Evolutionary conservation across 2,888 invertebrate species (phyloP), one percentile per base, ranked within the genome.

Genomic region (Bombylius discolor): DNA sequence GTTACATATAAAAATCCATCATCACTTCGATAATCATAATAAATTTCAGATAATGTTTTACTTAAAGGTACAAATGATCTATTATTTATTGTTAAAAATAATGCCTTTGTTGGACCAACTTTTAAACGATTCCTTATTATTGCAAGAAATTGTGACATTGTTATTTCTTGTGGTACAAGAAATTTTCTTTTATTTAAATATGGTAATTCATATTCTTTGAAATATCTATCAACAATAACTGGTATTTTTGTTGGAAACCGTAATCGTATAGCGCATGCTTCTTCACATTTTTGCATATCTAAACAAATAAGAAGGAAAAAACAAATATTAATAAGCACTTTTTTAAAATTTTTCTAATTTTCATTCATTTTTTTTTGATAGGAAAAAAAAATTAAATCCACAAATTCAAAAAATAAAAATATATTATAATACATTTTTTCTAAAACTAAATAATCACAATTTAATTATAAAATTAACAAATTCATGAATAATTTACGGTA

Each of bases 1-100:
- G 89, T 89, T 65, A 92, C 82, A 70, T 92, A 91, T 0, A 93
- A 79, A 68, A 90, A 93, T 0, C 93, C 93, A 69, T 92, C 92
- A 39, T 83, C 83, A 62, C 87, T 87, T 50, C 82, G 81, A 64
- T 87, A 81, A 59, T 83, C 81, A 45, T 81, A 79, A 72, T 92
- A 90, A 0, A 90, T 82, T 71, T 93, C 89, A 0, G 85, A 82
- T 75, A 93, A 79, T 0, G 90, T 88, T 62, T 85, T 78, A 33
- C 89, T 87, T 75, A 90, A 81, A 62, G 87, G 87, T 23, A 87
- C 79, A 79, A 92, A 83, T 54, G 87, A 87, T 66, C 83, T 81
- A 72, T 91, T 87, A 75, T 88, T 88, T 47, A 92, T 83, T 64
- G 92, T 78, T 61, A 93, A 76, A 69, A 89, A 92, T 65, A 93